Conservation (phyloP, 2,797 vertebrate species). For the Coregonus sp. region DNA sequence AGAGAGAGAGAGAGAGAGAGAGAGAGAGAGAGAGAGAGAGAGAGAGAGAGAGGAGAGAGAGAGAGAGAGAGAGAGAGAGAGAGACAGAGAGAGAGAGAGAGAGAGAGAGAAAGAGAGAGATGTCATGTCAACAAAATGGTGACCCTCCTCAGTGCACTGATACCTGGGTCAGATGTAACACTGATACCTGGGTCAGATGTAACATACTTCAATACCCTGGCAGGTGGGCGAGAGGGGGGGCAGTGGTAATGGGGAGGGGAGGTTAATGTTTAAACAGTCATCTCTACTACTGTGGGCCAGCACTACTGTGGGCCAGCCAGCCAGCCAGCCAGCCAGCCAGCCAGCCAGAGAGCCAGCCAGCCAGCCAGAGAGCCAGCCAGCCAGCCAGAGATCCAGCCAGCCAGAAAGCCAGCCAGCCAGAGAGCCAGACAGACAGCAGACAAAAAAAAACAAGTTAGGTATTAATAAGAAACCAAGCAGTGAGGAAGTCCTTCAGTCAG, state of each 20-base stretch:
- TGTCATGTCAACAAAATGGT: constrained; percentile 51
- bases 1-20: too few relatives aligned
- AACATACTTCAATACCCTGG: constrained; percentile 47
- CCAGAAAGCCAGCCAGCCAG: too few relatives aligned
- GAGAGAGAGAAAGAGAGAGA: not conserved
- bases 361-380: too few relatives aligned
- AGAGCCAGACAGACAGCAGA: too few relatives aligned
- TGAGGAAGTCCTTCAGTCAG: not conserved
- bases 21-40: too few relatives aligned
- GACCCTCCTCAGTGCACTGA: constrained; percentile 29
- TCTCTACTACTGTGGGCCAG: constrained; percentile 54
- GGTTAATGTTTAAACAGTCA: constrained; percentile 68
- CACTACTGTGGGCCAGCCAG: constrained; percentile 27
- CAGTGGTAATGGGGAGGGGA: constrained; percentile 32
- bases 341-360: too few relatives aligned
- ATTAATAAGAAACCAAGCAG: not conserved
- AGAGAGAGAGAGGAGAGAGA: constrained; percentile 6
- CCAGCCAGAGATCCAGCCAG: too few relatives aligned
- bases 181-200: constrained; percentile 20
- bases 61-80: too few relatives aligned
- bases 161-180: constrained; percentile 21
- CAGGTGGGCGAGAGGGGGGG: constrained; percentile 48
- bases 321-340: not conserved
- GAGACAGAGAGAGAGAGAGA: not conserved
- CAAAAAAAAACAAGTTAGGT: too few relatives aligned